Evolutionary conservation across 1,140 invertebrate genomes (phyloP).

Genomic region (Trypoxylus dichotomus): DNA sequence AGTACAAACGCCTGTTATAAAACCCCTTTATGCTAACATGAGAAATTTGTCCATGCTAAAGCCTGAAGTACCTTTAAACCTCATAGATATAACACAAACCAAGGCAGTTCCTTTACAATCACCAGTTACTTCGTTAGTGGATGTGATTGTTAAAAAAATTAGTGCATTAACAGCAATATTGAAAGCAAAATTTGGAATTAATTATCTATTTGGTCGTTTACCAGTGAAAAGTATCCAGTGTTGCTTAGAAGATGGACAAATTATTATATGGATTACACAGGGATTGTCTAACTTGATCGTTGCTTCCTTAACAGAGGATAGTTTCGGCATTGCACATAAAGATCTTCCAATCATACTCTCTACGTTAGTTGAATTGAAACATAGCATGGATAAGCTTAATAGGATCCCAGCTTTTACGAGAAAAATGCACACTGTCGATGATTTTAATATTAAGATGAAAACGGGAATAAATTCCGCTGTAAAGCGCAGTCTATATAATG

Average conservation of each 20-base stretch:
- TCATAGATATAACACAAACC: constrained; percentile 33
- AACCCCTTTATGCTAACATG: constrained; percentile 35
- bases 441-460: constrained; percentile 63
- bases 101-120: constrained; percentile 26
- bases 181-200: constrained; percentile 63
- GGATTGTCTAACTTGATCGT: constrained; percentile 68
- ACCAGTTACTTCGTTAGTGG: constrained; percentile 21
- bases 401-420: constrained; percentile 65
- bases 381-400: constrained; percentile 69
- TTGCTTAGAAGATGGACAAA: constrained; percentile 65
- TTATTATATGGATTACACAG: constrained; percentile 70
- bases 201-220: constrained; percentile 71
- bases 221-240: constrained; percentile 67
- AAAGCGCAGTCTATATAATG: constrained; percentile 74
- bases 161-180: constrained; percentile 38
- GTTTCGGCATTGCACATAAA: constrained; percentile 78
- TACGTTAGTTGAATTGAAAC: constrained; percentile 66
- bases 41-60: constrained; percentile 42
- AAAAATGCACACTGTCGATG: constrained; percentile 62
- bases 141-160: constrained; percentile 35
- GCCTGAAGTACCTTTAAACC: not conserved
- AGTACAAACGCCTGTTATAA: not conserved
- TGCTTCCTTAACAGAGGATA: constrained; percentile 72
- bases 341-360: constrained; percentile 71
- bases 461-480: constrained; percentile 63